Evolutionary conservation across 2,797 vertebrate genomes (phyloP).

Genomic region (Adelosebastes latens): DNA sequence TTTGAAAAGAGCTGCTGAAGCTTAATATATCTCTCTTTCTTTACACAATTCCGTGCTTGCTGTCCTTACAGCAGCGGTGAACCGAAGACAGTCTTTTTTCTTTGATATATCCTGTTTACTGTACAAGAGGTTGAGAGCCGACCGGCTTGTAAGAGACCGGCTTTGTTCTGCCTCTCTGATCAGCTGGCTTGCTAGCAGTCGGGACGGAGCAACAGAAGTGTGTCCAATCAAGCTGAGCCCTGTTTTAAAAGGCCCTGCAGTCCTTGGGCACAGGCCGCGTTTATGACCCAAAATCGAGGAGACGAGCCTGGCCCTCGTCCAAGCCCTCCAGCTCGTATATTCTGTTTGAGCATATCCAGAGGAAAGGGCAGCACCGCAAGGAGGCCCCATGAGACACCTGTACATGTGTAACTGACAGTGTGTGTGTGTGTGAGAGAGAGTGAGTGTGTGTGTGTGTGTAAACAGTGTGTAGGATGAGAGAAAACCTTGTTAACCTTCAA

Average conservation of each 20-base stretch:
- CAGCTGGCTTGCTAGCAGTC: conserved; percentile 73
- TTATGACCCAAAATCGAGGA: conserved; percentile 76
- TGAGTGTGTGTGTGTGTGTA: conserved; percentile 12
- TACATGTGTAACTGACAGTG: conserved; percentile 34
- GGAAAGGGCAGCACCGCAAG: conserved; percentile 48
- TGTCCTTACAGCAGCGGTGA: conserved; percentile 8
- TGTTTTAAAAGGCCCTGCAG: conserved; percentile 77
- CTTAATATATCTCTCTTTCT: conserved; percentile 3
- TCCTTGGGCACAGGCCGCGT: conserved; percentile 67
- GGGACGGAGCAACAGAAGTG: conserved; percentile 72
- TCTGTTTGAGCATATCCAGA: conserved; percentile 63
- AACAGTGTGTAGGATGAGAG: conserved; percentile 28
- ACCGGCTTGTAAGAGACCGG: conserved; percentile 59
- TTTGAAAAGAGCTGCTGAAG: conserved; percentile 7
- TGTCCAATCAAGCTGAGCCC: conserved; percentile 80
- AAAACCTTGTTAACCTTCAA: conserved; percentile 49
- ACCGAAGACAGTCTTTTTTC: background rate
- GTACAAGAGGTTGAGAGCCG: conserved; percentile 49
- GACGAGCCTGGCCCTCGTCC: conserved; percentile 64
- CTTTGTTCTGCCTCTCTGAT: conserved; percentile 77
- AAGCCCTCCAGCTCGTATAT: conserved; percentile 57
- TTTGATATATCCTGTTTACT: conserved; percentile 44
- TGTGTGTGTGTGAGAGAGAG: background rate
- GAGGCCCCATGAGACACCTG: conserved; percentile 58
- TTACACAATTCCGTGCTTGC: background rate